Evolutionary conservation across 2,113 vertebrate genomes (phyloP).

Genomic region (Empidonax alnorum): DNA sequence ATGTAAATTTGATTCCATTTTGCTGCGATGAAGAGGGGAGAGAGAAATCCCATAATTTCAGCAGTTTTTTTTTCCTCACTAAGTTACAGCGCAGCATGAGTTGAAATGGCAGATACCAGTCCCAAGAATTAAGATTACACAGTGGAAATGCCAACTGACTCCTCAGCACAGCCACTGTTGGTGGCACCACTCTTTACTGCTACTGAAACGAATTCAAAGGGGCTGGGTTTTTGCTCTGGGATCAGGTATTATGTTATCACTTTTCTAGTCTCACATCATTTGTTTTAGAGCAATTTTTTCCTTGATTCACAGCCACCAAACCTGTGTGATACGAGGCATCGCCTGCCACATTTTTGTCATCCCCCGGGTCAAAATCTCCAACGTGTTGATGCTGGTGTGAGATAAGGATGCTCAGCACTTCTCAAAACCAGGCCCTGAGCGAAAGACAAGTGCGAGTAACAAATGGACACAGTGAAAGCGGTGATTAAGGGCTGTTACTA

Average conservation of each 20-base stretch:
- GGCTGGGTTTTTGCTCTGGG: background rate
- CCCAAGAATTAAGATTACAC: background rate
- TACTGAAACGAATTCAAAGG: background rate
- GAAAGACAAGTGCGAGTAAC: background rate
- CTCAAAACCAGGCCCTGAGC: background rate
- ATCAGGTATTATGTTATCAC: background rate
- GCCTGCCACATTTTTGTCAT: background rate
- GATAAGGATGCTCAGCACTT: background rate
- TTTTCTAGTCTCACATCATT: background rate
- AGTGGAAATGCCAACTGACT: background rate
- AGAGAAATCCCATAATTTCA: background rate
- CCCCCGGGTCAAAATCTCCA: background rate
- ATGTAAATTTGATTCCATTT: background rate
- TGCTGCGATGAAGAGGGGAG: background rate
- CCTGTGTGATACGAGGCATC: accelerated
- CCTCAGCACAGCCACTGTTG: background rate
- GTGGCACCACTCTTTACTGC: background rate
- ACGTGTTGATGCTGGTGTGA: background rate
- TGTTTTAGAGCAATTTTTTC: background rate
- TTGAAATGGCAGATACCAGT: background rate
- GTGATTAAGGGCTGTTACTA: background rate
- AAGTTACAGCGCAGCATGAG: background rate
- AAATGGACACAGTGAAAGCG: background rate
- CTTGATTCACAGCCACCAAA: background rate
- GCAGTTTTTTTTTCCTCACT: background rate